Percentiles rank a stretch among this genome's conserved stretches.
These are phyloP conservation scores for Ptychochromis oligacanthus DNA, from an alignment of 2,113 vertebrate species.

Conservation along the genomic window DNA sequence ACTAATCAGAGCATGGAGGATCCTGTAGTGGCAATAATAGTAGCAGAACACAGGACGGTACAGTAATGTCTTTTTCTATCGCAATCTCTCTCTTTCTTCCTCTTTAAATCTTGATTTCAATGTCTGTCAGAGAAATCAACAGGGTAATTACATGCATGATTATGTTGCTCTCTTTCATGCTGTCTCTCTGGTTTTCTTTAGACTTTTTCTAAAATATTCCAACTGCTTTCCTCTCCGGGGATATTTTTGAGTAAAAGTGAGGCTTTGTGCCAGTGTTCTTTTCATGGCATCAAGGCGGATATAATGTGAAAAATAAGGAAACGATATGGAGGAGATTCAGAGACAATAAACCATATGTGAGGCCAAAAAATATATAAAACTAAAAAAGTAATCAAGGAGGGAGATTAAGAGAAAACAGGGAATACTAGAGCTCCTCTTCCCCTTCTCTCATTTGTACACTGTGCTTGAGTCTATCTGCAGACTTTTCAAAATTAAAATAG, in stretches of 20 bases:
- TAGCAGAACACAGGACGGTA: conserved; percentile 1
- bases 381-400: background rate
- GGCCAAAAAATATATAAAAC: background rate
- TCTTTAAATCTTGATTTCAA: conserved; percentile 34
- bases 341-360: conserved; percentile 19
- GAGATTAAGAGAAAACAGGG: background rate
- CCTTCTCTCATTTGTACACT: background rate
- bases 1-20: conserved; percentile 34
- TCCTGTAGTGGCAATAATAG: conserved; percentile 29
- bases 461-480: background rate
- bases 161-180: conserved; percentile 12
- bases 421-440: background rate
- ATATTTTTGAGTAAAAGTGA: conserved; percentile 10
- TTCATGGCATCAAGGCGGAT: background rate
- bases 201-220: background rate
- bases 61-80: conserved; percentile 18
- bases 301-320: conserved; percentile 20
- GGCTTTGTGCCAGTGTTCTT: conserved; percentile 27
- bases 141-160: conserved; percentile 34
- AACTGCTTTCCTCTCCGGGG: background rate
- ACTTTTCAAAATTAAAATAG: background rate
- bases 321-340: background rate
- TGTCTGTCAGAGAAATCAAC: conserved; percentile 44
- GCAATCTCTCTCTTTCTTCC: background rate
- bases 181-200: conserved; percentile 8